These are phyloP conservation scores for Montipora foliosa DNA, from an alignment of 64 coral and sea anemone genomes.

Conservation along the genomic window DNA sequence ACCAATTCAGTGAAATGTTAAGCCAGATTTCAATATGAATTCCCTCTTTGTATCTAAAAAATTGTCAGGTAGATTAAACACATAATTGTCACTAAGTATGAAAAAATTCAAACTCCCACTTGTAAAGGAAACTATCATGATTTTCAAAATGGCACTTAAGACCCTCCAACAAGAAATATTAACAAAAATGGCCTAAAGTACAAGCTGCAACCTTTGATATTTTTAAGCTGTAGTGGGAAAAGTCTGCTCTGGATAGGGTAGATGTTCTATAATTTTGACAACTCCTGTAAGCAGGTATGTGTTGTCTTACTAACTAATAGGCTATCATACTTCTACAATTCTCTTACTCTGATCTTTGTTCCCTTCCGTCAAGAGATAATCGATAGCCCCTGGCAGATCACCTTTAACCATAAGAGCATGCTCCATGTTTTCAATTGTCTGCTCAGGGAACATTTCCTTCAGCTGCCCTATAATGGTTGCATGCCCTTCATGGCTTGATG, in stretches of 20 bases:
- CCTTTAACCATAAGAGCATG: constrained; percentile 12
- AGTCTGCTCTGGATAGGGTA: neutral
- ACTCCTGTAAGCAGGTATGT: constrained; percentile 6
- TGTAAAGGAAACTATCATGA: neutral
- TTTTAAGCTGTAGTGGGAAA: too few species aligned
- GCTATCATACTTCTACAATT: constrained; percentile 21
- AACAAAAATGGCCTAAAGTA: neutral
- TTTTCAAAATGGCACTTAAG: neutral
- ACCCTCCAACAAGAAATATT: neutral
- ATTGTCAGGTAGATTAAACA: neutral
- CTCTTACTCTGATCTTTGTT: constrained; percentile 24
- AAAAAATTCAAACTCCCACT: neutral
- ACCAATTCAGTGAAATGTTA: neutral
- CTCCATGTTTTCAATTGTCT: neutral
- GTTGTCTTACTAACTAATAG: neutral
- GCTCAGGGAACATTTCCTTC: constrained; percentile 1
- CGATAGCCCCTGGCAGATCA: constrained; percentile 17
- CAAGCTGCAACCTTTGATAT: neutral
- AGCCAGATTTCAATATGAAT: neutral
- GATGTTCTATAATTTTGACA: constrained; percentile 18
- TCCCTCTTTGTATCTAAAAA: constrained; percentile 1
- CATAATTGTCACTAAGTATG: constrained; percentile 7
- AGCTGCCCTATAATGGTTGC: constrained; percentile 13
- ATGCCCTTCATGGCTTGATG: constrained; percentile 5
- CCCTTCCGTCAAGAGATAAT: constrained; percentile 12